Evolutionary conservation across 2,797 vertebrate species (phyloP).

Genomic region (Ara ararauna): DNA sequence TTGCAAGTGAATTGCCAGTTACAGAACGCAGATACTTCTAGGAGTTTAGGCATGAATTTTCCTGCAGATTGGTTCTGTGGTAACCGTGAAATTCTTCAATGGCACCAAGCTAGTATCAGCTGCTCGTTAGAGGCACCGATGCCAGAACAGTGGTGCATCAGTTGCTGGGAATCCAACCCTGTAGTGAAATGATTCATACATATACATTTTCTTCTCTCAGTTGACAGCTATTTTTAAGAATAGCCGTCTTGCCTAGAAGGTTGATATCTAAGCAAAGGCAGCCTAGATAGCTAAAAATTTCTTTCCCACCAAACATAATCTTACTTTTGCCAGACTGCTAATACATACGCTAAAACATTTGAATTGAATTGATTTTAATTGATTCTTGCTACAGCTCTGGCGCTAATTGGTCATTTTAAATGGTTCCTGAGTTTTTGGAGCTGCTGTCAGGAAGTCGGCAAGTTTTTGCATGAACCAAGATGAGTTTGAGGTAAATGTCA

Average conservation of each 20-base stretch:
- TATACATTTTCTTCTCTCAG: conserved; percentile 69
- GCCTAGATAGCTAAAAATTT: conserved; percentile 70
- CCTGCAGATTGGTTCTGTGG: conserved; percentile 60
- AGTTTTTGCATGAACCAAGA: not conserved
- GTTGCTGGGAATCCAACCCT: conserved; percentile 58
- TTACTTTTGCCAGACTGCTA: conserved; percentile 22
- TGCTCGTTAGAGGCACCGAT: conserved; percentile 62
- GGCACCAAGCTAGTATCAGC: conserved; percentile 68
- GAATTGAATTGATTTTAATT: conserved; percentile 2
- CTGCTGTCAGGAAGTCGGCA: not conserved
- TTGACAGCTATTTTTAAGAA: conserved; percentile 76
- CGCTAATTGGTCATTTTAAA: not conserved
- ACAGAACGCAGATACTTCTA: conserved; percentile 32
- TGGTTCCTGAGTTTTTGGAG: not conserved
- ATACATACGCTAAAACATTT: conserved; percentile 1
- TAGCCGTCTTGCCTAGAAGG: conserved; percentile 68
- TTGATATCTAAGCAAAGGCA: conserved; percentile 66
- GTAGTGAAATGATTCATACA: conserved; percentile 66
- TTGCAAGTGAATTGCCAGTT: not conserved
- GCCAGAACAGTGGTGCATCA: conserved; percentile 70
- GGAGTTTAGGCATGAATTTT: conserved; percentile 48
- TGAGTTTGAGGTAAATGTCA: not conserved
- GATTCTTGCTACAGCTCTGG: not conserved
- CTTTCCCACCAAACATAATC: conserved; percentile 44
- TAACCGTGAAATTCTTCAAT: conserved; percentile 62